Percentiles rank a stretch among this genome's conserved stretches.
Conservation (phyloP, 2,888 invertebrate species). For the Lathronympha strigana region DNA sequence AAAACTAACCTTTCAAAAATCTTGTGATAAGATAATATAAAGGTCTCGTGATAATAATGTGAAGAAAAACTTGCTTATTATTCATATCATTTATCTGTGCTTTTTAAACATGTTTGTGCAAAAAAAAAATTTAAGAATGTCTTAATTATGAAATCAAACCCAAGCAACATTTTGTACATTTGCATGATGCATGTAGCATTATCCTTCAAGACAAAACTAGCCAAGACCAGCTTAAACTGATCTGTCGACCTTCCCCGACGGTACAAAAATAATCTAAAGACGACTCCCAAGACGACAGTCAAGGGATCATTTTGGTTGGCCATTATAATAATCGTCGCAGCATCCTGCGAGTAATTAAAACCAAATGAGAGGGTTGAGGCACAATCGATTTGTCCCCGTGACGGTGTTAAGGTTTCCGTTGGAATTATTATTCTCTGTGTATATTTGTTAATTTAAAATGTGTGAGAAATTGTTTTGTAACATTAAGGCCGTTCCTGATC, state of each 20-base stretch:
- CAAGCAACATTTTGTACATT: too few relatives aligned
- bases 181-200: neutral
- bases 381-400: slow-evolving; percentile 80
- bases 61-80: neutral
- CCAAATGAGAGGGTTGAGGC: slow-evolving; percentile 76
- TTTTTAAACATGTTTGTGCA: too few relatives aligned
- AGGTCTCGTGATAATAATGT: neutral
- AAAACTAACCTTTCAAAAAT: neutral
- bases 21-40: neutral
- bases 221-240: slow-evolving; percentile 53
- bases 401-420: slow-evolving; percentile 76
- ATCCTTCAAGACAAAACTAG: slow-evolving; percentile 46
- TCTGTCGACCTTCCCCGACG: slow-evolving; percentile 43
- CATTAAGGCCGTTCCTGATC: too few relatives aligned
- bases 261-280: slow-evolving; percentile 45
- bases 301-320: slow-evolving; percentile 66
- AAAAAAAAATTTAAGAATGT: too few relatives aligned
- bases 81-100: too few relatives aligned
- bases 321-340: slow-evolving; percentile 72
- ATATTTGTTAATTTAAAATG: slow-evolving; percentile 46
- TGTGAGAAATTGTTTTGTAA: slow-evolving; percentile 11
- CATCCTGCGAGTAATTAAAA: slow-evolving; percentile 80
- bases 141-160: too few relatives aligned
- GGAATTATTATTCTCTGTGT: slow-evolving; percentile 52
- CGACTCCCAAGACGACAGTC: slow-evolving; percentile 54